Evolutionary conservation across 92 coral and sea anemone genomes (phyloP), one percentile per base, ranked within the genome.

Genomic region (Ricordea florida): DNA sequence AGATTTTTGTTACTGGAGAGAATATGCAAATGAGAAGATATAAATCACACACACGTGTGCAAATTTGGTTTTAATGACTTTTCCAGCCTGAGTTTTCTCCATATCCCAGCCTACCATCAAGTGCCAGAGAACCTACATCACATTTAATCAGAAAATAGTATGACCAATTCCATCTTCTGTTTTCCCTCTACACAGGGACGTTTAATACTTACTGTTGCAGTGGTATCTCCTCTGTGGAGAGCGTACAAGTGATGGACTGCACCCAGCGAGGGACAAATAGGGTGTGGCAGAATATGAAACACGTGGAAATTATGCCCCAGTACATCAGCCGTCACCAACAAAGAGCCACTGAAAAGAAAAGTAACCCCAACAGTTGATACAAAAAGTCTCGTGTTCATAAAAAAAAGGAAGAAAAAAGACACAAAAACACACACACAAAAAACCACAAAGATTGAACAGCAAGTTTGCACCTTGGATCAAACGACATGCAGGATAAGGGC

Each of bases 261-360:
- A 24, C 97, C 93, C 6, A 94, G 93, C 6, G 98, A 94, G 6
- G 98, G 87, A 46, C 98, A 94, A 33, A 85, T 78, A 16, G 98
- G 98, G 69, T 94, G 98, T 49, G 98, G 94, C 85, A 94, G 83
- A 69, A 94, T 49, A n/a, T 82, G 97, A 34, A 88, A 94, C 58
- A 94, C 91, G 69, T 94, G 97, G 77, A 94, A 94, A 20, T 94
- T 82, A 66, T 94, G 93, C 26, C 98, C 98, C 29, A 91, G 85
- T 24, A 76, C 58, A 64, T 94, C 98, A 7, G 98, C 93, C 33
- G 98, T 88, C 55, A 94, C 88, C 55, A 94, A 68, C 49, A 94
- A 69, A 13, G 94, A 91, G 15, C 96, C 98, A 48, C 98, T 94
- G 72, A n/a, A n/a, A n/a, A n/a, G n/a, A n/a, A n/a, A n/a, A n/a